Percentiles rank a stretch among this genome's conserved stretches.
These are phyloP conservation scores for Periparus ater DNA, from an alignment of 2,797 vertebrate species.

Conservation along the genomic window DNA sequence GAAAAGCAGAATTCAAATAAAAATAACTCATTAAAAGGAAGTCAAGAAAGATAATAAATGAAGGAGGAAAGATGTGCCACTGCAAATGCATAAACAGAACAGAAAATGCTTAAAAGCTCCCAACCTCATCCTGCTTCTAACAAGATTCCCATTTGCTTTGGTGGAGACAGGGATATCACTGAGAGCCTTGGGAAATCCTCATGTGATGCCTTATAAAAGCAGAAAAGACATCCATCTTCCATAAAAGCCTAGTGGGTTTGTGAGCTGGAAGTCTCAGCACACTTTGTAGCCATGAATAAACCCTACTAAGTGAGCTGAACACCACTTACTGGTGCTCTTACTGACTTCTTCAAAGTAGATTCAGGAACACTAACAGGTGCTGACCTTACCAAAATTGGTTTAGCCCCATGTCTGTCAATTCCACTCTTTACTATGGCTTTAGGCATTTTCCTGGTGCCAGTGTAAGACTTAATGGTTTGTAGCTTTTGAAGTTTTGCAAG, in stretches of 20 bases:
- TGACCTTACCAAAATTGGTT: background rate
- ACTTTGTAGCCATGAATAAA: background rate
- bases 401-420: background rate
- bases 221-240: background rate
- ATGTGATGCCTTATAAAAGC: background rate
- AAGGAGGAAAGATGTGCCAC: background rate
- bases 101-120: background rate
- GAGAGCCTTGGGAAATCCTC: background rate
- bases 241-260: background rate
- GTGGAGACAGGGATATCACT: background rate
- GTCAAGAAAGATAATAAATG: slow-evolving; percentile 15
- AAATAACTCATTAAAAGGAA: slow-evolving; percentile 33
- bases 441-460: background rate
- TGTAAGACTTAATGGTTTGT: background rate
- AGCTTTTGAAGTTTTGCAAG: background rate
- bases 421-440: background rate
- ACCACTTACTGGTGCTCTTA: accelerated
- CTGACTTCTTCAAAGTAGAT: background rate
- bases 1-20: slow-evolving; percentile 41
- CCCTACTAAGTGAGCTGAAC: background rate
- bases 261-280: background rate
- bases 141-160: background rate
- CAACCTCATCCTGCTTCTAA: background rate
- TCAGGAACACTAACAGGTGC: background rate
- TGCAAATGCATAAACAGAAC: background rate